A percentile compares a stretch with the other conserved stretches of the same genome.
phyloP scores from a whole-genome alignment of 2,888 invertebrate genomes.

The Nomada hirtipes region DNA sequence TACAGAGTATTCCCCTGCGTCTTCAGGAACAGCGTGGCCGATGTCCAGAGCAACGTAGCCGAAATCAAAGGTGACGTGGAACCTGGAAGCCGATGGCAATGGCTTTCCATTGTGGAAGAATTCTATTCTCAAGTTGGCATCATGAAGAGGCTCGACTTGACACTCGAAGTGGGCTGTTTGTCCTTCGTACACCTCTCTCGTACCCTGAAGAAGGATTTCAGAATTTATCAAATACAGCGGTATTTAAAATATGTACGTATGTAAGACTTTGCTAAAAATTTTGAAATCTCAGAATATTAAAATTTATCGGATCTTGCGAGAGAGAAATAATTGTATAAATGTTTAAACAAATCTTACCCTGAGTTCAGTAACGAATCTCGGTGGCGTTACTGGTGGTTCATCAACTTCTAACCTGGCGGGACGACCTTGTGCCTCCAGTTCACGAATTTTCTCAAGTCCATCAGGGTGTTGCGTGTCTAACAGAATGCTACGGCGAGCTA shows the following conservation, averaged over 20 bases:
- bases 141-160: slow-evolving; percentile 95
- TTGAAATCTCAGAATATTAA: not conserved
- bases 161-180: slow-evolving; percentile 98
- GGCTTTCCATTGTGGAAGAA: slow-evolving; percentile 97
- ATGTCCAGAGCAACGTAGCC: slow-evolving; percentile 98
- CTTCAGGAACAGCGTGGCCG: slow-evolving; percentile 96
- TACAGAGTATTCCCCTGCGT: slow-evolving; percentile 97
- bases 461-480: slow-evolving; percentile 97
- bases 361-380: slow-evolving; percentile 94
- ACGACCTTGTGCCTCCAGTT: slow-evolving; percentile 94
- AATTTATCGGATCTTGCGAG: not conserved
- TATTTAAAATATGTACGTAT: not conserved
- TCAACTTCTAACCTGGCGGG: slow-evolving; percentile 92
- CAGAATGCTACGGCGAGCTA: slow-evolving; percentile 93
- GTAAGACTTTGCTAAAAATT: too few relatives aligned
- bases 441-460: slow-evolving; percentile 95
- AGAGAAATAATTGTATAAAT: not conserved
- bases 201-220: slow-evolving; percentile 86
- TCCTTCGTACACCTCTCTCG: slow-evolving; percentile 95
- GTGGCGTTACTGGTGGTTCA: slow-evolving; percentile 92
- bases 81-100: slow-evolving; percentile 94
- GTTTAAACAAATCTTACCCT: slow-evolving; percentile 77
- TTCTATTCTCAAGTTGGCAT: slow-evolving; percentile 94
- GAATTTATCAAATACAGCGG: not conserved
- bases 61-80: slow-evolving; percentile 98